Base-by-base conservation (phyloP, 2,797 vertebrate genomes). In the Halcyon leucocephala region DNA sequence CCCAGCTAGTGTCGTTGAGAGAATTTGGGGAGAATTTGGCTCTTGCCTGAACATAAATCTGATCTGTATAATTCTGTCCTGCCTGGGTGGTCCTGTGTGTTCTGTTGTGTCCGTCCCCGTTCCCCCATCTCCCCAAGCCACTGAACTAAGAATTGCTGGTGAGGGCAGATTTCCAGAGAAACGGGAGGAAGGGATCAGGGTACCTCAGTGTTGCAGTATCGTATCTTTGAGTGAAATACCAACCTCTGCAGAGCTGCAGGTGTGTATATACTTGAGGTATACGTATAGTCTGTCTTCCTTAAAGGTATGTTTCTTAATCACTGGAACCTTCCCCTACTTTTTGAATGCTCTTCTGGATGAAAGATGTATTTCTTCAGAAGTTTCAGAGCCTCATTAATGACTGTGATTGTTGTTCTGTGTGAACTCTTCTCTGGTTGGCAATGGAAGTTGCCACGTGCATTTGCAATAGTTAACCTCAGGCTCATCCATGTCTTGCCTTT, bases 201-300 rank as follows among this genome's bases (percentile, higher is more conserved):
- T 69, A 57, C 22, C 3, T 9, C 33, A 35, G 20, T 25, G 24
- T 65, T 12, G 3, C 48, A 73, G 39, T 84, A 66, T 54, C 3
- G 9, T 37, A 37, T 0, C 2, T 5, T 33, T 72, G 42, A n/a
- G 55, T 41, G 73, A 96, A 97, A 96, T 86, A 83, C 88, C 97
- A 96, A 96, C 78, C 73, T 90, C 61, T 97, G 92, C 79, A 79
- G 91, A 95, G 95, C 19, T 78, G 85, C 81, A 95, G 52, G 87
- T 19, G 14, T 65, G 13, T 35, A 5, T 60, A 8, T 48, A 33
- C 24, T 77, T 81, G 85, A 94, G 48, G 41, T 95, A 85, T 96
- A 10, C 10, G 5, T 44, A 5, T 26, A 67, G 16, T 46, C 33
- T 5, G 42, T 31, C 64, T 71, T 82, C 39, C 65, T 71, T 65